These are phyloP conservation scores for Metopolophium dirhodum DNA, from an alignment of 1,140 invertebrate species.

Conservation along the genomic window DNA sequence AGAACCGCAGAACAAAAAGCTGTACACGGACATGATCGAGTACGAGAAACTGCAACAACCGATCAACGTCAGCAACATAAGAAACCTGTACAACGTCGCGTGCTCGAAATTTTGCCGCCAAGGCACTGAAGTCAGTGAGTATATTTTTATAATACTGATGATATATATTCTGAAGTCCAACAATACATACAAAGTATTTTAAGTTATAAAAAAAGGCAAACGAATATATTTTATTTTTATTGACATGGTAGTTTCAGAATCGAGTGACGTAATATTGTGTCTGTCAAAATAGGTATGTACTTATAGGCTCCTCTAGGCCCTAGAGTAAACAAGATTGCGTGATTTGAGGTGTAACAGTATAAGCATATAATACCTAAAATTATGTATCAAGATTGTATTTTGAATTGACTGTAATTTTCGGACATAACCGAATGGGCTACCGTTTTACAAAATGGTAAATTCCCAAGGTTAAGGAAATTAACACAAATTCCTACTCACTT, in stretches of 20 bases:
- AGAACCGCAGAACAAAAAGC: background rate
- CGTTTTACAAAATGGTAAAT: no score
- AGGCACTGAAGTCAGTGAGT: background rate
- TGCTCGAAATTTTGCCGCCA: background rate
- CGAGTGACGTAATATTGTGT: background rate
- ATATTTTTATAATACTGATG: background rate
- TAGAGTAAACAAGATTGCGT: no score
- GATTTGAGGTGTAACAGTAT: no score
- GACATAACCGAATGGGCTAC: no score
- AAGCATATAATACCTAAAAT: no score
- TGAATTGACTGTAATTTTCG: no score
- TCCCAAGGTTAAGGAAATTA: no score
- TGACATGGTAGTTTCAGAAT: background rate
- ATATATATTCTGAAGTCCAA: background rate
- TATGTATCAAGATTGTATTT: no score
- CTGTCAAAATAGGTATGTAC: background rate
- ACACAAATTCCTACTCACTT: no score
- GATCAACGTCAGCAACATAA: background rate
- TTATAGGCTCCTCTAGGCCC: no score
- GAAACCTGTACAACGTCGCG: background rate
- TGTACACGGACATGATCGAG: background rate
- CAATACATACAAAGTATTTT: background rate
- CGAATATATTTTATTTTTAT: background rate
- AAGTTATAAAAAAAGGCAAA: background rate
- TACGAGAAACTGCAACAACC: rapidly evolving